Percentiles rank a stretch among this genome's conserved stretches.
Evolutionary conservation across 2,797 vertebrate genomes (phyloP).

Genomic region (Parauchenoglanis punctatus): DNA sequence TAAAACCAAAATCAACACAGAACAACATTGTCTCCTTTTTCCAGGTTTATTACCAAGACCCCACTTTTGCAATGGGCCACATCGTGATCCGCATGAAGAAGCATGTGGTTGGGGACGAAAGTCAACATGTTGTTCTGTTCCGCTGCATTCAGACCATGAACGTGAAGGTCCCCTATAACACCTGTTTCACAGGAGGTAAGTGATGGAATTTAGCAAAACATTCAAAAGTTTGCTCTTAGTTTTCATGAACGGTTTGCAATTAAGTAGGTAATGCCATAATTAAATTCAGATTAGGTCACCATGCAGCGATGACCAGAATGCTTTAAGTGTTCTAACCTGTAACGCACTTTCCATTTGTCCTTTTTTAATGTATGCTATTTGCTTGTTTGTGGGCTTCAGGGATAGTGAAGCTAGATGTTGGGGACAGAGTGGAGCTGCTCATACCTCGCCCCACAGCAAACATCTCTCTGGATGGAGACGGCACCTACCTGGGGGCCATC

Average conservation of each 20-base stretch:
- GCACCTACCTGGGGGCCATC: constrained; percentile 91
- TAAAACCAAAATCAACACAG: background rate
- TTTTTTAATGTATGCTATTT: background rate
- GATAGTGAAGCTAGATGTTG: constrained; percentile 89
- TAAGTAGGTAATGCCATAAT: background rate
- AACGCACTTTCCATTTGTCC: background rate
- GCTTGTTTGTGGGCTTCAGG: constrained; percentile 69
- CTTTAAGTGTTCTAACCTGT: background rate
- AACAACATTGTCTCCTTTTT: background rate
- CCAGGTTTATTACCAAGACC: constrained; percentile 90
- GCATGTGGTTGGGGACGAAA: constrained; percentile 87
- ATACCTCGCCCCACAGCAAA: constrained; percentile 84
- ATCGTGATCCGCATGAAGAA: constrained; percentile 90
- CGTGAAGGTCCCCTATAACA: constrained; percentile 82
- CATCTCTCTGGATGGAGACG: constrained; percentile 87
- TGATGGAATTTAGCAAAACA: background rate
- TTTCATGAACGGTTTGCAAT: background rate
- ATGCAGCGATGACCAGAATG: background rate
- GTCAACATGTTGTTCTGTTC: constrained; percentile 85
- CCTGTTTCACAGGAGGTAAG: constrained; percentile 94
- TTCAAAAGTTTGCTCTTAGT: background rate
- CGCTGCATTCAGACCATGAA: constrained; percentile 96
- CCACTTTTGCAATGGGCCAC: constrained; percentile 91
- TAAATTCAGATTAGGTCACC: background rate
- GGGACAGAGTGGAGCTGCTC: constrained; percentile 89